A percentile compares a stretch with the other conserved stretches of the same genome.
These are phyloP conservation scores for Malurus splendens DNA, from an alignment of 2,797 vertebrate genomes.

Conservation along the genomic window DNA sequence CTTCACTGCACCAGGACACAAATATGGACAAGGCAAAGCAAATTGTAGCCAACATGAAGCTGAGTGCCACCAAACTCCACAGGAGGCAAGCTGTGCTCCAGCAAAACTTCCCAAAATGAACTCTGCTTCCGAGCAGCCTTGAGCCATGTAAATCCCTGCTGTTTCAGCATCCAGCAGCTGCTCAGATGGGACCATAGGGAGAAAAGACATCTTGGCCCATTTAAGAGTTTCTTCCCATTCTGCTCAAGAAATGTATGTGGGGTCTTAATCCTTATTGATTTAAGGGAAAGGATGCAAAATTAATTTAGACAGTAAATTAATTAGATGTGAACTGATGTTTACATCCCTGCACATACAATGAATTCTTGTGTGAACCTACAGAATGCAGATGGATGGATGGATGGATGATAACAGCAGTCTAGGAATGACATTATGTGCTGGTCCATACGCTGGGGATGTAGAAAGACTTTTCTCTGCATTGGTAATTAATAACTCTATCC, in stretches of 20 bases:
- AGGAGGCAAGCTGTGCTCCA: not conserved
- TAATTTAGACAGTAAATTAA: conserved; percentile 49
- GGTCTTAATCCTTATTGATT: not conserved
- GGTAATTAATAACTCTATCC: conserved; percentile 50
- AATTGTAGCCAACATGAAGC: not conserved
- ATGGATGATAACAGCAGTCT: conserved; percentile 4
- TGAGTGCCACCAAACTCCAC: not conserved
- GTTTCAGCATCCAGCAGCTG: not conserved
- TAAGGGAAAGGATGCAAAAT: conserved; percentile 36
- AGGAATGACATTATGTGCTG: conserved; percentile 35
- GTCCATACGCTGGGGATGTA: conserved; percentile 13
- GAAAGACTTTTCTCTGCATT: conserved; percentile 31
- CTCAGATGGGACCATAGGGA: not conserved
- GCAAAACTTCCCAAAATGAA: not conserved
- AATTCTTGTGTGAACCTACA: conserved; percentile 3
- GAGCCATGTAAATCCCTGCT: not conserved
- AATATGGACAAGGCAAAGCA: not conserved
- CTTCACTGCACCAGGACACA: not conserved
- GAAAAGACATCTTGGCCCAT: not conserved
- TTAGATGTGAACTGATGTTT: conserved; percentile 30
- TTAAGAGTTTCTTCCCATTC: not conserved
- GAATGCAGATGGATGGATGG: conserved; percentile 10
- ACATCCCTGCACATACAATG: not conserved
- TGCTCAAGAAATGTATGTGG: not conserved
- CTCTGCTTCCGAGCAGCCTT: not conserved